Conservation (phyloP, 2,888 invertebrate species). For the Ditula angustiorana region DNA sequence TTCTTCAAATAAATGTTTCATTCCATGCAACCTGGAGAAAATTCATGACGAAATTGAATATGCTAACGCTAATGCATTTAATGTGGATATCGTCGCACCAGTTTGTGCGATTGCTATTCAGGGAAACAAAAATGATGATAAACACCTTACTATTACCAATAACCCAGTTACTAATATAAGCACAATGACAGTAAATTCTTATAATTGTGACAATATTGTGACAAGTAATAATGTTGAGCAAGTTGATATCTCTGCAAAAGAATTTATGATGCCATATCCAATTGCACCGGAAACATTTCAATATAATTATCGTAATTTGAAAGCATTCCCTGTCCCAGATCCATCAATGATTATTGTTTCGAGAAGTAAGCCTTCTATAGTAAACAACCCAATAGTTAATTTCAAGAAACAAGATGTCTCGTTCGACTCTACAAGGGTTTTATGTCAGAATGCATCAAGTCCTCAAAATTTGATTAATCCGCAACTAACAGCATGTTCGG, state of each 20-base stretch:
- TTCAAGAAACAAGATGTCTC: background rate
- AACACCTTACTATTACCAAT: background rate
- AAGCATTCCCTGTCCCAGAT: background rate
- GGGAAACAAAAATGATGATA: background rate
- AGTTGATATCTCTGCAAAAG: background rate
- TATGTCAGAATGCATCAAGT: background rate
- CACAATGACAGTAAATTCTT: background rate
- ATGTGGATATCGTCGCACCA: background rate
- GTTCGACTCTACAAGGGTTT: background rate
- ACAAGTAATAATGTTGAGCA: background rate
- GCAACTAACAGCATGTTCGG: background rate
- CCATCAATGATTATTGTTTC: background rate
- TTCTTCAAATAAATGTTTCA: background rate
- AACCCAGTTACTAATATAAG: background rate
- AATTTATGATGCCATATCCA: slow-evolving; percentile 3
- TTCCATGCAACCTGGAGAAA: background rate
- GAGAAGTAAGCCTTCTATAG: slow-evolving; percentile 11
- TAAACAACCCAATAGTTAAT: slow-evolving; percentile 15
- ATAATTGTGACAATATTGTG: background rate
- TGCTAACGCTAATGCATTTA: background rate
- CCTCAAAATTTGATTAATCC: background rate
- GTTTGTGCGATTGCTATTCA: background rate
- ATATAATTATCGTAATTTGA: background rate
- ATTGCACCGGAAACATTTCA: background rate
- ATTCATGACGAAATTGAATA: background rate